phyloP scores from a whole-genome alignment of 2,888 invertebrate species.

The Cyrtodaria siliqua region DNA sequence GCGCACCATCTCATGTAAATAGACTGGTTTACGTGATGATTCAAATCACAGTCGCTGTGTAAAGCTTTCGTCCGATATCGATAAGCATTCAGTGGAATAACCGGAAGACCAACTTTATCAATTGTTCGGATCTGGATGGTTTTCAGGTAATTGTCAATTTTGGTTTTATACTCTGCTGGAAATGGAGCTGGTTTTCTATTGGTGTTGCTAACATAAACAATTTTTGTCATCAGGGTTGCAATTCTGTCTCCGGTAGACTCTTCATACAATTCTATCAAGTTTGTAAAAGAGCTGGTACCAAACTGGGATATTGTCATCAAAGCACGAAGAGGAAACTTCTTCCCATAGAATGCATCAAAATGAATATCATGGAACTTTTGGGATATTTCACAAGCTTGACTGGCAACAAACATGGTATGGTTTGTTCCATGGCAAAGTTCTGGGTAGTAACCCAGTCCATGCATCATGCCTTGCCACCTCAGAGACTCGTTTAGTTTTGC shows the following conservation, averaged over 20 bases:
- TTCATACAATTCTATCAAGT: background rate
- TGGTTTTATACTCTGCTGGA: constrained; percentile 4
- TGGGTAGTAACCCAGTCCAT: constrained; percentile 25
- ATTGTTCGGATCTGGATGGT: background rate
- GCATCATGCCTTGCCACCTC: constrained; percentile 27
- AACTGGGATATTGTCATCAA: background rate
- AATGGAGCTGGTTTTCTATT: constrained; percentile 28
- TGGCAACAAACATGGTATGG: constrained; percentile 33
- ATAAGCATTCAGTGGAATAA: constrained; percentile 18
- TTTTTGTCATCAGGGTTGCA: background rate
- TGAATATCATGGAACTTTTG: constrained; percentile 14
- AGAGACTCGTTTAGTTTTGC: constrained; percentile 39
- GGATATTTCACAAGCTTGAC: constrained; percentile 9
- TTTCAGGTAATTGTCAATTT: background rate
- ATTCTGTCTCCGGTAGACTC: constrained; percentile 1
- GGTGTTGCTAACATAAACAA: constrained; percentile 18
- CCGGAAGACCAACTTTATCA: background rate
- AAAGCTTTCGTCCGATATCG: constrained; percentile 22
- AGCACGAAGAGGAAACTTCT: constrained; percentile 1
- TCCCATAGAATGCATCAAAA: constrained; percentile 4
- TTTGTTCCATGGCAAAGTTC: constrained; percentile 9
- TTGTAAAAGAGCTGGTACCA: constrained; percentile 18
- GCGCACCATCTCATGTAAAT: constrained; percentile 43
- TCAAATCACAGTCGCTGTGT: constrained; percentile 53
- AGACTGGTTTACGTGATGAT: constrained; percentile 46